These are phyloP conservation scores for Ophioderma brevispina DNA, from an alignment of 35 echinoderm and acorn worm genomes.

Conservation along the genomic window DNA sequence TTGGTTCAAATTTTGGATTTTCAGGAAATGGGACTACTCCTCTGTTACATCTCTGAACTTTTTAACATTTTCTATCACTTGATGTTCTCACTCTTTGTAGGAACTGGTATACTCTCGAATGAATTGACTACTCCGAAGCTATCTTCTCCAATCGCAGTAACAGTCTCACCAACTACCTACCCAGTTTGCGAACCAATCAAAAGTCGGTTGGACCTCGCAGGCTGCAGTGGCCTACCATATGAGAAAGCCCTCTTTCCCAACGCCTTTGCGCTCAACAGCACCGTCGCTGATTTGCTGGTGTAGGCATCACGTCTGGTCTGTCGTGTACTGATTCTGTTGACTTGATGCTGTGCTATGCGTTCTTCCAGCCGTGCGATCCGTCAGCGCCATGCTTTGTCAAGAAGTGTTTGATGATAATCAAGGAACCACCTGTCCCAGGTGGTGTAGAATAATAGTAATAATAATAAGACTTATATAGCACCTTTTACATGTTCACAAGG, in stretches of 20 bases:
- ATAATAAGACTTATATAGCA: too few relatives aligned
- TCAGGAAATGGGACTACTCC: too few relatives aligned
- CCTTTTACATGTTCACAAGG: too few relatives aligned
- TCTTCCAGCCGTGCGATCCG: conserved; percentile 57
- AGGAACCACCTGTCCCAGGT: conserved; percentile 8
- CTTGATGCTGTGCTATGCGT: conserved; percentile 44
- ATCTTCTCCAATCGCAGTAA: too few relatives aligned
- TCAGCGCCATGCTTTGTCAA: background rate
- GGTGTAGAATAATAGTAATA: background rate
- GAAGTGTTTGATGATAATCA: conserved; percentile 29
- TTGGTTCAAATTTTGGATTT: too few relatives aligned
- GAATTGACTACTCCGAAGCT: too few relatives aligned
- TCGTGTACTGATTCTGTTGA: background rate
- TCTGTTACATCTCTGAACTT: too few relatives aligned
- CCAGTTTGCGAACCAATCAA: background rate
- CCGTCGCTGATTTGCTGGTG: conserved; percentile 7
- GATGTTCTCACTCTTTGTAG: too few relatives aligned
- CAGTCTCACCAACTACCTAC: background rate
- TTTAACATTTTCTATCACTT: too few relatives aligned
- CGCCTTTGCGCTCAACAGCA: conserved; percentile 21
- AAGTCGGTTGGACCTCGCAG: background rate
- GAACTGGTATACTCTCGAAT: too few relatives aligned
- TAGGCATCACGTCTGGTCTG: background rate
- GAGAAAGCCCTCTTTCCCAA: conserved; percentile 46
- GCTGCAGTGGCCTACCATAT: conserved; percentile 47